Evolutionary conservation across 2,888 invertebrate genomes (phyloP).

Genomic region (Limnephilus marmoratus): DNA sequence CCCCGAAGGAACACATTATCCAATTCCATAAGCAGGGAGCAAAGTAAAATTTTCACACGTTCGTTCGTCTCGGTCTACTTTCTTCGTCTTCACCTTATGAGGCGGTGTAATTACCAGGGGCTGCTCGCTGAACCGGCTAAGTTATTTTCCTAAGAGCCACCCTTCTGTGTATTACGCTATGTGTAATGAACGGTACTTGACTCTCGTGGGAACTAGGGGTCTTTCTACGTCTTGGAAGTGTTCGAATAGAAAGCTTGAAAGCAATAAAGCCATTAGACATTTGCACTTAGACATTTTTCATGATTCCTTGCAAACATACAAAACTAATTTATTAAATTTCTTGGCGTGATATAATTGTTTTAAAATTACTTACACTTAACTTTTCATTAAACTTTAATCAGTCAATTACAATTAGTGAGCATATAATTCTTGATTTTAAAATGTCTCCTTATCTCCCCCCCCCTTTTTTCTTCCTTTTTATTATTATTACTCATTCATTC

Average conservation of each 20-base stretch:
- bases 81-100: slow-evolving; percentile 14
- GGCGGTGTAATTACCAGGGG: slow-evolving; percentile 16
- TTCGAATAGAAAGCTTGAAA: slow-evolving; percentile 33
- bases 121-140: slow-evolving; percentile 60
- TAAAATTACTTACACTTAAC: too few species aligned
- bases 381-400: too few species aligned
- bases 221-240: slow-evolving; percentile 45
- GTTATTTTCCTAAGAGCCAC: slow-evolving; percentile 60
- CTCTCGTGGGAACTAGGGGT: slow-evolving; percentile 64
- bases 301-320: too few species aligned
- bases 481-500: too few species aligned
- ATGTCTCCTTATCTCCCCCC: too few species aligned
- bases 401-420: too few species aligned
- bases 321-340: too few species aligned
- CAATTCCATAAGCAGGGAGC: not conserved
- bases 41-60: slow-evolving; percentile 29
- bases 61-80: slow-evolving; percentile 39
- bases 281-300: too few species aligned
- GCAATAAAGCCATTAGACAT: not conserved
- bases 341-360: too few species aligned
- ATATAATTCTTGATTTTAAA: too few species aligned
- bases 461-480: too few species aligned
- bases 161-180: slow-evolving; percentile 28
- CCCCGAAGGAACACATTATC: not conserved
- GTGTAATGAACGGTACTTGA: slow-evolving; percentile 63